These are phyloP conservation scores for Linhomoeus sp. DNA, from an alignment of 2,888 invertebrate genomes.

Conservation along the genomic window DNA sequence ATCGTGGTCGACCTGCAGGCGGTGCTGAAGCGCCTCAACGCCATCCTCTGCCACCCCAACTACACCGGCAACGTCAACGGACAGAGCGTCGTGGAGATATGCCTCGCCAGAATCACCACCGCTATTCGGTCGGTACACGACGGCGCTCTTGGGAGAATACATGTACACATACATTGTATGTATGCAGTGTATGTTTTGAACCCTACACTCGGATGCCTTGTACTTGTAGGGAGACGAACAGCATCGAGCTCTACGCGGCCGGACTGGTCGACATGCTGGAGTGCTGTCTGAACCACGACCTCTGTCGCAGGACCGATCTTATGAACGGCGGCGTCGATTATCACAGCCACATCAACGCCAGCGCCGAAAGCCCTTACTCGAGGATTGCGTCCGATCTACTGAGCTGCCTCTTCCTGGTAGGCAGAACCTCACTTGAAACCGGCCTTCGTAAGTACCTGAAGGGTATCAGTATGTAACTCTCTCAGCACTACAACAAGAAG, in stretches of 20 bases:
- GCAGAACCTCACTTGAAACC: no score
- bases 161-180: no score
- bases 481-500: constrained; percentile 48
- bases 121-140: constrained; percentile 46
- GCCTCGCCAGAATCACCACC: constrained; percentile 68
- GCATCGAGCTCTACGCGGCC: constrained; percentile 62
- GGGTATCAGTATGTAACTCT: constrained; percentile 10
- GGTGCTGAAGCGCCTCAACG: constrained; percentile 47
- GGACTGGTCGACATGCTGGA: constrained; percentile 62
- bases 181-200: no score
- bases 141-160: no score
- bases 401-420: constrained; percentile 75
- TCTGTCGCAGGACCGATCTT: constrained; percentile 4
- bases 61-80: constrained; percentile 70
- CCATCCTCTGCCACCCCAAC: constrained; percentile 58
- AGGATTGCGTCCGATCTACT: constrained; percentile 87
- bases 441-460: not conserved
- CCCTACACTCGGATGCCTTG: no score
- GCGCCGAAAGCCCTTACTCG: constrained; percentile 75
- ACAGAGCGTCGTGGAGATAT: constrained; percentile 83
- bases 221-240: constrained; percentile 49
- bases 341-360: constrained; percentile 33
- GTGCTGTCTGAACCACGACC: constrained; percentile 56
- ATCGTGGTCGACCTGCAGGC: constrained; percentile 58
- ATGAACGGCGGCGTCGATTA: not conserved